Evolutionary conservation across 2,888 invertebrate species (phyloP).

Genomic region (Geotrupes spiniger): DNA sequence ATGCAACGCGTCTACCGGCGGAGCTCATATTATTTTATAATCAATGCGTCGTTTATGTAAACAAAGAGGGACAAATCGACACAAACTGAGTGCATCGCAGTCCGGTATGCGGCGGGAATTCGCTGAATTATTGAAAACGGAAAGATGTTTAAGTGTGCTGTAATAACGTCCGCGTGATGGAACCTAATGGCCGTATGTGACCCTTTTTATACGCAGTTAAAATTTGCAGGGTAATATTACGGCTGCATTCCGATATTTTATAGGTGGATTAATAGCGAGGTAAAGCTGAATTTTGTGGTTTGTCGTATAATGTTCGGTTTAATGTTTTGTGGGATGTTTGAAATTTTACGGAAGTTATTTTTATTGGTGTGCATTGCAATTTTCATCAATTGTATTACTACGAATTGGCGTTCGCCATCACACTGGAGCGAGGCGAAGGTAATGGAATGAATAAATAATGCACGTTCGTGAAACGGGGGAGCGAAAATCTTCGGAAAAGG

Average conservation of each 20-base stretch:
- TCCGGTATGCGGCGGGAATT: not conserved
- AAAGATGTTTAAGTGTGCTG: not conserved
- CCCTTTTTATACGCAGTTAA: conserved; percentile 4
- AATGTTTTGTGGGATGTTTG: too few relatives aligned
- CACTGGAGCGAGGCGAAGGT: too few relatives aligned
- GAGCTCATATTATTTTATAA: conserved; percentile 5
- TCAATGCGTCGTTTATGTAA: not conserved
- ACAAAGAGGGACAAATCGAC: not conserved
- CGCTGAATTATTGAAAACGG: not conserved
- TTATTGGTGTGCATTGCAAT: too few relatives aligned
- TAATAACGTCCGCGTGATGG: not conserved
- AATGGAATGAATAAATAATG: too few relatives aligned
- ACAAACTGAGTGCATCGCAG: not conserved
- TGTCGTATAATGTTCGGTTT: too few relatives aligned
- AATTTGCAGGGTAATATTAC: too few relatives aligned
- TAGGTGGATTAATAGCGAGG: not conserved
- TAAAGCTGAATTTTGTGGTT: too few relatives aligned
- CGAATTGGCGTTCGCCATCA: too few relatives aligned
- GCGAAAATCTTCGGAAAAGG: too few relatives aligned
- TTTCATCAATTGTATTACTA: too few relatives aligned
- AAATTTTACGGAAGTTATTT: too few relatives aligned
- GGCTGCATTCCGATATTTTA: conserved; percentile 1
- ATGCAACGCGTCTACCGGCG: not conserved
- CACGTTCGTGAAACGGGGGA: too few relatives aligned
- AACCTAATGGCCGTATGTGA: not conserved